phyloP scores from a whole-genome alignment of 2,113 vertebrate genomes.

The Sinosuthora webbiana region DNA sequence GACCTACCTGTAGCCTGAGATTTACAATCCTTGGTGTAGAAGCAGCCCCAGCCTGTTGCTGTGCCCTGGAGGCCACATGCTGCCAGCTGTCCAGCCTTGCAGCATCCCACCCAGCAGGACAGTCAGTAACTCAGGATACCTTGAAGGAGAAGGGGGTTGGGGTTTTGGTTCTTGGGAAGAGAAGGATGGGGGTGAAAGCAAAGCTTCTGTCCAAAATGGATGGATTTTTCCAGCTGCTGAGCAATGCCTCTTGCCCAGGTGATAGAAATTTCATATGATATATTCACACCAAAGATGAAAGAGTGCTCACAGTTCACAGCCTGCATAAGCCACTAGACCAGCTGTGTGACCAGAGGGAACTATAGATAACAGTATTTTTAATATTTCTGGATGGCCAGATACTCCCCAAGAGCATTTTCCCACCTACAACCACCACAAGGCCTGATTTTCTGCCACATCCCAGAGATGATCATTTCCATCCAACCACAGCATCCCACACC shows the following conservation, averaged over 20 bases:
- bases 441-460: background rate
- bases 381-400: background rate
- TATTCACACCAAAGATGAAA: background rate
- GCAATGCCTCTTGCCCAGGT: background rate
- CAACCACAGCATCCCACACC: background rate
- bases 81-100: background rate
- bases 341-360: background rate
- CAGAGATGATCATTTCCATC: background rate
- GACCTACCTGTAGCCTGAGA: background rate
- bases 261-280: accelerated
- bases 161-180: background rate
- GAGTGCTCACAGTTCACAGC: background rate
- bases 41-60: background rate
- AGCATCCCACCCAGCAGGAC: background rate
- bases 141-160: background rate
- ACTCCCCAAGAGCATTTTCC: background rate
- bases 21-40: background rate
- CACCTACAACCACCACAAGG: background rate
- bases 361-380: background rate
- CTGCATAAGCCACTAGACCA: background rate
- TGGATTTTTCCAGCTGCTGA: background rate
- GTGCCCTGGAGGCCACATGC: background rate
- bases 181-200: background rate
- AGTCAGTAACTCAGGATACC: background rate
- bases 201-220: background rate